phyloP scores from a whole-genome alignment of 2,797 vertebrate genomes.

The Semaprochilodus insignis region DNA sequence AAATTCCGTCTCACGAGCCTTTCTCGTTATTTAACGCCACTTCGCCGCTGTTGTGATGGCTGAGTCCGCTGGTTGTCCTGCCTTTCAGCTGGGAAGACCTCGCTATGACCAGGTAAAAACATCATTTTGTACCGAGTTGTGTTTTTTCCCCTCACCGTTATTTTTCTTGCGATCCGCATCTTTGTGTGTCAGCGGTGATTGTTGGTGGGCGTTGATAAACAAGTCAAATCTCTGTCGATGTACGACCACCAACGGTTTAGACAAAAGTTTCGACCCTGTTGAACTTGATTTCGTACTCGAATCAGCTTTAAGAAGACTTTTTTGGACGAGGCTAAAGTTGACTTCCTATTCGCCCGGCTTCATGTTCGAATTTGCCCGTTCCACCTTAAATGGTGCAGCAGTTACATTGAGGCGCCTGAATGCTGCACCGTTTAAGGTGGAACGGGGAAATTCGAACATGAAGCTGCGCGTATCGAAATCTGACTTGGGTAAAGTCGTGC shows the following conservation, averaged over 20 bases:
- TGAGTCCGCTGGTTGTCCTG: constrained; percentile 80
- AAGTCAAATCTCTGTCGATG: constrained; percentile 37
- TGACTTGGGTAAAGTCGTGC: too few relatives aligned
- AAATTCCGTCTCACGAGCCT: constrained; percentile 66
- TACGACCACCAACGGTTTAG: not conserved
- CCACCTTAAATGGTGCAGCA: too few relatives aligned
- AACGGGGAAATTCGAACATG: too few relatives aligned
- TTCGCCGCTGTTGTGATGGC: constrained; percentile 75
- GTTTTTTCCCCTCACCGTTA: not conserved
- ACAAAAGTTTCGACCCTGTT: constrained; percentile 17
- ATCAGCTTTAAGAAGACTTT: not conserved
- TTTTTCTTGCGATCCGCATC: constrained; percentile 37
- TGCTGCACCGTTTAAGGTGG: too few relatives aligned
- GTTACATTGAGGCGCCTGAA: too few relatives aligned
- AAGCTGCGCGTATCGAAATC: too few relatives aligned
- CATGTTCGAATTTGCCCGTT: too few relatives aligned
- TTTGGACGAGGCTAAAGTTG: not conserved
- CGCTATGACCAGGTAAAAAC: constrained; percentile 88
- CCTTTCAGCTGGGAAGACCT: constrained; percentile 88
- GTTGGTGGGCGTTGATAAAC: constrained; percentile 57
- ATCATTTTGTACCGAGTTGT: not conserved
- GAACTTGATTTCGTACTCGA: not conserved
- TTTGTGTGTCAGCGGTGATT: constrained; percentile 53
- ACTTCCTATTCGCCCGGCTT: too few relatives aligned
- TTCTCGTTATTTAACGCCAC: constrained; percentile 73